Percentiles rank a stretch among this genome's conserved stretches.
Conservation (phyloP, 2,888 invertebrate species). For the Agonum fuliginosum region DNA sequence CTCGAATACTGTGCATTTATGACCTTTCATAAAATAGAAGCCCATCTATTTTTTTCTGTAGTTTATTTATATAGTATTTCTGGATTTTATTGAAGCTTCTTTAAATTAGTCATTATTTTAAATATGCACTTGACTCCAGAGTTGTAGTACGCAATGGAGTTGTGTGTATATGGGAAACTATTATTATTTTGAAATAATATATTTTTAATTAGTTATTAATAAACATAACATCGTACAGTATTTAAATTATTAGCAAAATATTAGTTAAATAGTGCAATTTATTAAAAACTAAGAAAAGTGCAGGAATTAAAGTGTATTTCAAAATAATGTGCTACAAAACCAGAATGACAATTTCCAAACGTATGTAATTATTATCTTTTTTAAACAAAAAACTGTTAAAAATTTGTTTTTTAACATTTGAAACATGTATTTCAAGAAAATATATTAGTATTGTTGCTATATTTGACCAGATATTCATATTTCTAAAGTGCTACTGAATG, state of each 20-base stretch:
- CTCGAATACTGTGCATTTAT: constrained; percentile 56
- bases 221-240: constrained; percentile 40
- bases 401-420: constrained; percentile 6
- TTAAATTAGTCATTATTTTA: constrained; percentile 55
- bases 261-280: constrained; percentile 14
- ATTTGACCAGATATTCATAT: background rate
- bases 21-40: constrained; percentile 52
- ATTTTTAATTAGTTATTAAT: constrained; percentile 60
- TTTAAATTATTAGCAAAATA: background rate
- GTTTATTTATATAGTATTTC: constrained; percentile 49
- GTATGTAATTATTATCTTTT: constrained; percentile 53
- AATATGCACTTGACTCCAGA: constrained; percentile 74
- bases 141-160: constrained; percentile 82
- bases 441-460: background rate
- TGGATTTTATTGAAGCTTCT: constrained; percentile 50
- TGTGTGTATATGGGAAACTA: constrained; percentile 70
- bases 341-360: constrained; percentile 54
- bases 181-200: constrained; percentile 65
- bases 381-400: constrained; percentile 12
- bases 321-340: constrained; percentile 49
- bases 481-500: constrained; percentile 38
- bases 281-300: constrained; percentile 27
- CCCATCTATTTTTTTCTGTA: constrained; percentile 44
- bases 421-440: background rate
- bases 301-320: constrained; percentile 3